phyloP scores from a whole-genome alignment of 2,797 vertebrate genomes.

The Ctenosaura bakeri region DNA sequence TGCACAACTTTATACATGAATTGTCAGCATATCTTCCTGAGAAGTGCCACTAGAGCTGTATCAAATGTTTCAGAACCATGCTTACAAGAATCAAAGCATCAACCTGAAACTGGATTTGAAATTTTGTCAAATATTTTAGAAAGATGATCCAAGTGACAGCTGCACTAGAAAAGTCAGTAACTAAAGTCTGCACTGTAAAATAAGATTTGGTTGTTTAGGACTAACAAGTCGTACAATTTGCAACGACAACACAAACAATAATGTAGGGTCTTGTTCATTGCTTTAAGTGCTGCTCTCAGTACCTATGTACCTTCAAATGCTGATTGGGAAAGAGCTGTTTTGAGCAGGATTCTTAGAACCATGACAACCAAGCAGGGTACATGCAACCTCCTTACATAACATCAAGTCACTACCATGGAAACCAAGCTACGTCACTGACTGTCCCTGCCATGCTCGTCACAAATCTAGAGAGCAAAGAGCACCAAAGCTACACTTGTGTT shows the following conservation, averaged over 20 bases:
- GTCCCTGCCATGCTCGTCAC: not conserved
- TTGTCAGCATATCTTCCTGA: not conserved
- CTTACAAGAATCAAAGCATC: not conserved
- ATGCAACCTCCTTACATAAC: constrained; percentile 65
- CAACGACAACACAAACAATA: not conserved
- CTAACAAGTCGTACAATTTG: not conserved
- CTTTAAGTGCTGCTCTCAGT: not conserved
- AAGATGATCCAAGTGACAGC: not conserved
- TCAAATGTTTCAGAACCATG: not conserved
- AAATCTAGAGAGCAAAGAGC: constrained; percentile 11
- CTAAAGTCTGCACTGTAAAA: not conserved
- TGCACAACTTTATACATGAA: too few relatives aligned
- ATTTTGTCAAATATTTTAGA: not conserved
- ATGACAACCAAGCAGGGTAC: constrained; percentile 55
- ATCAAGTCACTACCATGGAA: constrained; percentile 70
- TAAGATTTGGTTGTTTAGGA: not conserved
- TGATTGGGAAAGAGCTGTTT: constrained; percentile 38
- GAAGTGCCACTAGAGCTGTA: not conserved
- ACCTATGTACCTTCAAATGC: constrained; percentile 35
- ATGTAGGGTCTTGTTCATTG: not conserved
- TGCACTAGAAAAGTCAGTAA: not conserved
- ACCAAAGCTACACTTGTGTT: not conserved
- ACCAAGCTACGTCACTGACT: constrained; percentile 55
- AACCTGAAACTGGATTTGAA: not conserved
- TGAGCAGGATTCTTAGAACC: constrained; percentile 55